Evolutionary conservation across 2,113 vertebrate species (phyloP).

Genomic region (Salvelinus alpinus): DNA sequence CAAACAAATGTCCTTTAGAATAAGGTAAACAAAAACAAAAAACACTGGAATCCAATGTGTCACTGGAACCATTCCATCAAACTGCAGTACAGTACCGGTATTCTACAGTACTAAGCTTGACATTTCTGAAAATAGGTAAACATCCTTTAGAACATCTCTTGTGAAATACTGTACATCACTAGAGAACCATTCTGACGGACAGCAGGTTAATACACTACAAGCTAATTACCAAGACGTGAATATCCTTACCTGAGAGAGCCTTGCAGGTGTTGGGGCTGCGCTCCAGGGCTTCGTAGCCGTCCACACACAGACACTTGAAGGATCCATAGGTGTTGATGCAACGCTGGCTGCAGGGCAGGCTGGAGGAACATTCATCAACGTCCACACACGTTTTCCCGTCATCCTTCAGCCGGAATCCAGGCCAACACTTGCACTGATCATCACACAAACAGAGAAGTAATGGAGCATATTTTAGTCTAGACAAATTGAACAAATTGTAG

Average conservation of each 20-base stretch:
- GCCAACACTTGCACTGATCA: constrained; percentile 95
- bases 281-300: constrained; percentile 88
- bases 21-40: background rate
- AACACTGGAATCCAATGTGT: background rate
- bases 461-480: background rate
- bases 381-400: constrained; percentile 95
- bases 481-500: too few relatives aligned
- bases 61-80: background rate
- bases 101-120: too few relatives aligned
- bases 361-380: constrained; percentile 90
- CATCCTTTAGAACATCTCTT: too few relatives aligned
- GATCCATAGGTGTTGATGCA: constrained; percentile 97
- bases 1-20: constrained; percentile 30
- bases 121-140: too few relatives aligned
- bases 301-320: constrained; percentile 90
- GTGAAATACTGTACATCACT: too few relatives aligned
- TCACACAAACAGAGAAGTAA: constrained; percentile 27
- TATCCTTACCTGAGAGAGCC: constrained; percentile 85
- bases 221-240: background rate
- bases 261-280: constrained; percentile 88
- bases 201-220: background rate
- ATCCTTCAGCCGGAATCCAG: constrained; percentile 92
- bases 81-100: too few relatives aligned
- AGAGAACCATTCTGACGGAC: background rate
- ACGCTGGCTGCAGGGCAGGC: constrained; percentile 93